A percentile compares a stretch with the other conserved stretches of the same genome.
phyloP scores from a whole-genome alignment of 2,797 vertebrate genomes.

The Poeciliopsis turneri region DNA sequence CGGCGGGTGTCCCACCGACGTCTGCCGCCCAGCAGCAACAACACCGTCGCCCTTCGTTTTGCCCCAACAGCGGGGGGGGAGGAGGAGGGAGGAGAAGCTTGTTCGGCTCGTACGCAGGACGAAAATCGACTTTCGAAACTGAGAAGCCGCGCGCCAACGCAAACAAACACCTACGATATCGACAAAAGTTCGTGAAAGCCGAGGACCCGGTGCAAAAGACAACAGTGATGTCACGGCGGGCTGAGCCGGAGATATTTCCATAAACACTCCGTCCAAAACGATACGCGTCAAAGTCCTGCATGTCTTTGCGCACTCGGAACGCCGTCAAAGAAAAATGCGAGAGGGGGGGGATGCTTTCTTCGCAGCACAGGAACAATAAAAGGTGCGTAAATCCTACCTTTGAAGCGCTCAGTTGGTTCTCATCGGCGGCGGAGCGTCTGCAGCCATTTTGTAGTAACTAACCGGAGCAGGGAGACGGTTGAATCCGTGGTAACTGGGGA shows the following conservation, averaged over 20 bases:
- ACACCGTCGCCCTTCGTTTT: constrained; percentile 50
- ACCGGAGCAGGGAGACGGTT: constrained; percentile 78
- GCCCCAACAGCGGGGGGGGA: background rate
- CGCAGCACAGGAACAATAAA: background rate
- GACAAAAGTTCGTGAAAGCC: constrained; percentile 18
- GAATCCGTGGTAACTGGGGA: constrained; percentile 76
- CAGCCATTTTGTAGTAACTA: constrained; percentile 88
- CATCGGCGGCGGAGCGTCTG: constrained; percentile 73
- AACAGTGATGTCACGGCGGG: constrained; percentile 68
- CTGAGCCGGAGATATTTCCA: constrained; percentile 43
- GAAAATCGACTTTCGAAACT: background rate
- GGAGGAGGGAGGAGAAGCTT: background rate
- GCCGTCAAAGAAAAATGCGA: background rate
- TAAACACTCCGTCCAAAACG: constrained; percentile 18
- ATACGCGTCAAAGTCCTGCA: constrained; percentile 12
- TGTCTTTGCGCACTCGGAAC: background rate
- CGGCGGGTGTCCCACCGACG: constrained; percentile 28
- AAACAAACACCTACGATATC: background rate
- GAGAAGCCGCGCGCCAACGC: background rate
- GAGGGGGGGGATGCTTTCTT: background rate
- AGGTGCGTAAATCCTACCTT: constrained; percentile 63
- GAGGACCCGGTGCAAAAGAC: constrained; percentile 29
- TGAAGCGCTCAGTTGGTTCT: constrained; percentile 75
- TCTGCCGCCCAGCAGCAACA: constrained; percentile 29
- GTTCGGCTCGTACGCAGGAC: background rate